phyloP scores from a whole-genome alignment of 1,140 invertebrate genomes.

The Augochlora pura region DNA sequence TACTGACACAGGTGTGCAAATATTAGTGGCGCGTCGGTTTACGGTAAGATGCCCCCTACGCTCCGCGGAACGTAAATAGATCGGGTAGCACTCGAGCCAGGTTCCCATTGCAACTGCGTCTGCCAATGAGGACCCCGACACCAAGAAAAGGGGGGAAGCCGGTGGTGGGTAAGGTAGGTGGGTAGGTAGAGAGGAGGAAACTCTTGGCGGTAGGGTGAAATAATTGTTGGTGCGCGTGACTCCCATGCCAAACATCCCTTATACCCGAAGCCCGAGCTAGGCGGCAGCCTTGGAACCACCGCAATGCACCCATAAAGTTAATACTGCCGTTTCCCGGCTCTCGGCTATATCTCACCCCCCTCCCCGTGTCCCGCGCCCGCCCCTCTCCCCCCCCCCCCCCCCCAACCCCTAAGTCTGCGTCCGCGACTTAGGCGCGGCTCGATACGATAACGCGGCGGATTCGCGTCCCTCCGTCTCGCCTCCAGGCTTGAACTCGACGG shows the following conservation, averaged over 20 bases:
- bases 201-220: slow-evolving; percentile 66
- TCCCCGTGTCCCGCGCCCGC: too few species aligned
- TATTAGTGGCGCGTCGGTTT: slow-evolving; percentile 62
- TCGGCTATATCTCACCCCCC: slow-evolving; percentile 40
- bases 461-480: neutral
- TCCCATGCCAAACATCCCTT: slow-evolving; percentile 70
- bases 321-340: slow-evolving; percentile 64
- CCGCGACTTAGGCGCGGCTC: slow-evolving; percentile 44
- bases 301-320: slow-evolving; percentile 76
- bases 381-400: neutral
- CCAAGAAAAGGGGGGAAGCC: slow-evolving; percentile 29
- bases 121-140: slow-evolving; percentile 64
- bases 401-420: slow-evolving; percentile 11
- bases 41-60: slow-evolving; percentile 52
- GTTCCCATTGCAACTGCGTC: slow-evolving; percentile 51
- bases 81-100: slow-evolving; percentile 15
- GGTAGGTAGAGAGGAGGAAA: too few species aligned
- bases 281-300: slow-evolving; percentile 67
- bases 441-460: slow-evolving; percentile 63
- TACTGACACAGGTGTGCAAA: slow-evolving; percentile 57
- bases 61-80: neutral
- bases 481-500: too few species aligned
- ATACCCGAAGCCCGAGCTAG: slow-evolving; percentile 56
- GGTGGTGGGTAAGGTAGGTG: too few species aligned
- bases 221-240: slow-evolving; percentile 75